Percentiles rank a stretch among this genome's conserved stretches.
These are phyloP conservation scores for Argopecten irradians DNA, from an alignment of 1,140 invertebrate species.

Conservation along the genomic window DNA sequence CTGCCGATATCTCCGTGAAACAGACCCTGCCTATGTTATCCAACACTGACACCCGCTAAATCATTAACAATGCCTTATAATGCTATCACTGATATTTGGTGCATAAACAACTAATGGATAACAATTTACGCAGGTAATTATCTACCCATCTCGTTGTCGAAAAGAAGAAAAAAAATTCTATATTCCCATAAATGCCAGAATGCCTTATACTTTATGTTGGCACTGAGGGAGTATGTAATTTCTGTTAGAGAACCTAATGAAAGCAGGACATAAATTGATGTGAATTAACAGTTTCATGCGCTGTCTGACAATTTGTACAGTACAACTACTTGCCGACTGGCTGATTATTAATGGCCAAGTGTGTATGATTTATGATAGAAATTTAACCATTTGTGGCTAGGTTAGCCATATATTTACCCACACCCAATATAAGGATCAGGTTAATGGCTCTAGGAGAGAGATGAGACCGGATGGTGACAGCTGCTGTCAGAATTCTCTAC, in stretches of 20 bases:
- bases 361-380: constrained; percentile 2
- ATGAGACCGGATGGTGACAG: background rate
- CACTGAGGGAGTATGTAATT: background rate
- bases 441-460: background rate
- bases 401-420: constrained; percentile 14
- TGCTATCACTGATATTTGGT: background rate
- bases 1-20: background rate
- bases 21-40: background rate
- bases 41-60: background rate
- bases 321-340: background rate
- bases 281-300: background rate
- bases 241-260: background rate
- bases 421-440: background rate
- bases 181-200: constrained; percentile 10
- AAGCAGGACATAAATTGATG: constrained; percentile 1
- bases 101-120: background rate
- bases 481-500: constrained; percentile 4
- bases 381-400: constrained; percentile 1
- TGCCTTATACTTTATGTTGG: background rate
- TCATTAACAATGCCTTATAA: background rate
- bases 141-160: background rate
- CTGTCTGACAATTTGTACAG: constrained; percentile 2
- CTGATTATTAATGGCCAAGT: constrained; percentile 2
- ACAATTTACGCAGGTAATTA: background rate
- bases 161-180: background rate